Evolutionary conservation across 2,113 vertebrate genomes (phyloP).

Genomic region (Etheostoma cragini): DNA sequence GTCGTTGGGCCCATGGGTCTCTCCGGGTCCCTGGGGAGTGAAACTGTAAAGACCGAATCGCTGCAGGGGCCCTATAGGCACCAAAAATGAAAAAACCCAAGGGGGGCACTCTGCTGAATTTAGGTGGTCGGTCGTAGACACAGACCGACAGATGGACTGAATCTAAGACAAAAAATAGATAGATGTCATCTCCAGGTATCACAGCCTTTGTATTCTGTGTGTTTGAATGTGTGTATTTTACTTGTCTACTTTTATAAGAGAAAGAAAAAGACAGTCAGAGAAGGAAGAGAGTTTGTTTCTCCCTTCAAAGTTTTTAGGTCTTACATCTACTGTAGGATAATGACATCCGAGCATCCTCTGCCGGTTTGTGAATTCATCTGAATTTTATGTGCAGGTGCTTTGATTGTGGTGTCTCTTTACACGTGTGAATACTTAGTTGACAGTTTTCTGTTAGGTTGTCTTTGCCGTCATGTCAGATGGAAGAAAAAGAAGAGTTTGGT

Average conservation of each 20-base stretch:
- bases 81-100: constrained; percentile 46
- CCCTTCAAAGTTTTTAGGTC: constrained; percentile 44
- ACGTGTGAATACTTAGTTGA: constrained; percentile 16
- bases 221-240: constrained; percentile 19
- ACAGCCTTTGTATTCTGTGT: constrained; percentile 19
- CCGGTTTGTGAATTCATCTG: constrained; percentile 7
- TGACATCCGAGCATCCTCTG: not conserved
- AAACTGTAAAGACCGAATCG: constrained; percentile 57
- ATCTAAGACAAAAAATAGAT: constrained; percentile 22
- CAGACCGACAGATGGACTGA: constrained; percentile 45
- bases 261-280: not conserved
- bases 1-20: constrained; percentile 44
- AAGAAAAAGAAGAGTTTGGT: constrained; percentile 68
- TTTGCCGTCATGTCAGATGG: constrained; percentile 40
- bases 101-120: constrained; percentile 36
- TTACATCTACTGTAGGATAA: not conserved
- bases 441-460: constrained; percentile 27
- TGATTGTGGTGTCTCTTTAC: not conserved
- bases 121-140: constrained; percentile 35
- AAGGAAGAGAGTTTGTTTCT: constrained; percentile 43
- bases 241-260: constrained; percentile 16
- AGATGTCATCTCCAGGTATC: constrained; percentile 38
- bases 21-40: constrained; percentile 53
- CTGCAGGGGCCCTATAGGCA: constrained; percentile 73
- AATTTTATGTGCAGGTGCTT: constrained; percentile 22